Evolutionary conservation across 2,797 vertebrate species (phyloP).

Genomic region (Silurus lanzhouensis): DNA sequence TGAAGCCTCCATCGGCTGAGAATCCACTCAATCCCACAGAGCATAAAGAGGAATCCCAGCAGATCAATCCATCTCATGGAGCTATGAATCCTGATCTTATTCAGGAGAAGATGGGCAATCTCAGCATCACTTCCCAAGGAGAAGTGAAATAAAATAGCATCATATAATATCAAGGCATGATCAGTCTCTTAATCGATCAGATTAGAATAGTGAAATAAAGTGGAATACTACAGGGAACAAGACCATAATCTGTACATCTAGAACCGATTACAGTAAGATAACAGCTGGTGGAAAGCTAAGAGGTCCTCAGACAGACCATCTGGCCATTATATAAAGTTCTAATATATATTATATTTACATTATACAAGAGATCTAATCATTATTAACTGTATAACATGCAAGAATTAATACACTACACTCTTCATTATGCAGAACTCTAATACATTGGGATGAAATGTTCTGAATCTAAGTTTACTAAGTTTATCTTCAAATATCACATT

Average conservation of each 20-base stretch:
- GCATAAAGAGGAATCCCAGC: not conserved
- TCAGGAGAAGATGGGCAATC: slow-evolving; percentile 39
- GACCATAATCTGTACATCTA: not conserved
- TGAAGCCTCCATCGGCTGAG: slow-evolving; percentile 37
- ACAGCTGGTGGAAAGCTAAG: not conserved
- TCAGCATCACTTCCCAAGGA: slow-evolving; percentile 40
- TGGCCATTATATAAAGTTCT: slow-evolving; percentile 18
- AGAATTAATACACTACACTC: not conserved
- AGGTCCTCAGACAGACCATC: not conserved
- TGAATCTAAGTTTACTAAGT: not conserved
- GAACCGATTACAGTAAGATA: not conserved
- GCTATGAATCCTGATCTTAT: not conserved
- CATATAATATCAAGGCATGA: not conserved
- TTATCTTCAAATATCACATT: too few relatives aligned
- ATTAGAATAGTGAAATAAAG: not conserved
- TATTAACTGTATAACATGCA: not conserved
- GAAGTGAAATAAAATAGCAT: not conserved
- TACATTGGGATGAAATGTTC: not conserved
- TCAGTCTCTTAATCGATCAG: not conserved
- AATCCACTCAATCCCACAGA: slow-evolving; percentile 10
- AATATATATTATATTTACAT: not conserved
- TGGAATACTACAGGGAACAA: not conserved
- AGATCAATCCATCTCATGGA: not conserved
- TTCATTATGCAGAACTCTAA: not conserved
- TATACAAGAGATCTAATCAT: not conserved